phyloP scores from a whole-genome alignment of 2,888 invertebrate genomes.

The Tillus elongatus region DNA sequence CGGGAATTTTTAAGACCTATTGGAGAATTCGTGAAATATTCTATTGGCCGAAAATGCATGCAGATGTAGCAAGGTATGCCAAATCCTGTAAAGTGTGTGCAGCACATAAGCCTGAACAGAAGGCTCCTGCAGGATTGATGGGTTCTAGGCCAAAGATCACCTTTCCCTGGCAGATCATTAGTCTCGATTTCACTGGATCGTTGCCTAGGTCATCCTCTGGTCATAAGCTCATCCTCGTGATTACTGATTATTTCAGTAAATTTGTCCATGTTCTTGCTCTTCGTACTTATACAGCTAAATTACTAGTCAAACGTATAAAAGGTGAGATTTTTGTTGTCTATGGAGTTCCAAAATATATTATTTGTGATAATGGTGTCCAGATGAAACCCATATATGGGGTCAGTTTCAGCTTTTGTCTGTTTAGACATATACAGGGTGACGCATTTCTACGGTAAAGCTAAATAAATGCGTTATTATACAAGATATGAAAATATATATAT shows the following conservation, averaged over 20 bases:
- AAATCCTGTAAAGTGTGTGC: conserved; percentile 12
- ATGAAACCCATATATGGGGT: too few relatives aligned
- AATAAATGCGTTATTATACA: too few relatives aligned
- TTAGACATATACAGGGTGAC: too few relatives aligned
- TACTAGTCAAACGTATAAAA: conserved; percentile 9
- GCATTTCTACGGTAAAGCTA: too few relatives aligned
- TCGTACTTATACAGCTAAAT: conserved; percentile 9
- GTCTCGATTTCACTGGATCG: conserved; percentile 18
- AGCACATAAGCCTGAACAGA: conserved; percentile 13
- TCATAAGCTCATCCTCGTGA: conserved; percentile 9
- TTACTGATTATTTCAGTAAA: conserved; percentile 13
- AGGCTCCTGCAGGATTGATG: conserved; percentile 14
- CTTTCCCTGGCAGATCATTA: conserved; percentile 17
- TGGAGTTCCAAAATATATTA: conserved; percentile 16
- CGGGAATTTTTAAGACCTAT: too few relatives aligned
- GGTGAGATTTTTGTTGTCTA: conserved; percentile 18
- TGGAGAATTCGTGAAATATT: conserved; percentile 9
- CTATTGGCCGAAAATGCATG: conserved; percentile 14
- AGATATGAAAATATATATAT: too few relatives aligned
- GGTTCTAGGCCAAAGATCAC: conserved; percentile 6
- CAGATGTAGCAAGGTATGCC: conserved; percentile 14
- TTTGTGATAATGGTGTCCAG: conserved; percentile 20
- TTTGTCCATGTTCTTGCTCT: conserved; percentile 8
- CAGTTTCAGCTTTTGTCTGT: too few relatives aligned
- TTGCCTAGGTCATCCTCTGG: conserved; percentile 5